Evolutionary conservation across 2,888 invertebrate species (phyloP).

Genomic region (Chydorus sphaericus): DNA sequence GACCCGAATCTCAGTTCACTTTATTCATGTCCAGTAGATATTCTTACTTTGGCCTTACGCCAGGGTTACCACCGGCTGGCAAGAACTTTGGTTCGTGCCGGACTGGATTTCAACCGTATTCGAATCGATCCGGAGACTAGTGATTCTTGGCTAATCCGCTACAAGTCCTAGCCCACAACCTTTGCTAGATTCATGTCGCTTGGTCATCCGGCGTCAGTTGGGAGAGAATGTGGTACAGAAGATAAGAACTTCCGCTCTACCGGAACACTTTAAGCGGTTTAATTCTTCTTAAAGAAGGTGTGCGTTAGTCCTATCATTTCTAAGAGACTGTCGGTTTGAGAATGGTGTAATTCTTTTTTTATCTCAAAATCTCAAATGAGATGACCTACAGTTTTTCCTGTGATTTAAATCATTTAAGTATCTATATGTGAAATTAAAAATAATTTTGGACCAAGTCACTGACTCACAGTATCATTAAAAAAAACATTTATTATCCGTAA

Average conservation of each 20-base stretch:
- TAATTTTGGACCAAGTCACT: too few relatives aligned
- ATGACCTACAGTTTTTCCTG: too few relatives aligned
- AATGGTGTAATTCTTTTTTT: too few relatives aligned
- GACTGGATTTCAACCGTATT: conserved; percentile 24
- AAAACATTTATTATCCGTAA: too few relatives aligned
- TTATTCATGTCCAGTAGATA: conserved; percentile 35
- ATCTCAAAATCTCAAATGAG: too few relatives aligned
- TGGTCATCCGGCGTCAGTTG: conserved; percentile 36
- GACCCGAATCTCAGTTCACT: conserved; percentile 45
- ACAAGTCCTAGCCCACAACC: conserved; percentile 36
- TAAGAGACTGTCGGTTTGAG: too few relatives aligned
- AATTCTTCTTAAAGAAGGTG: conserved; percentile 2
- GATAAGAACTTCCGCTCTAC: conserved; percentile 32
- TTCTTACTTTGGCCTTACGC: conserved; percentile 22
- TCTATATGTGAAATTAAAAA: too few relatives aligned
- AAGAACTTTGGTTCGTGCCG: conserved; percentile 32
- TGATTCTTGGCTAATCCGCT: conserved; percentile 30
- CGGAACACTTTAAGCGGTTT: background rate
- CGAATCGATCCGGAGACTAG: conserved; percentile 25
- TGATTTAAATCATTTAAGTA: too few relatives aligned
- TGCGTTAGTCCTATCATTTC: background rate
- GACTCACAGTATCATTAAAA: too few relatives aligned
- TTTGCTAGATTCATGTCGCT: conserved; percentile 41
- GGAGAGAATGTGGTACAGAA: conserved; percentile 28
- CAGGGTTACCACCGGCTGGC: conserved; percentile 21